Conservation (phyloP, 2,113 vertebrate species). For the Clupea harengus region DNA sequence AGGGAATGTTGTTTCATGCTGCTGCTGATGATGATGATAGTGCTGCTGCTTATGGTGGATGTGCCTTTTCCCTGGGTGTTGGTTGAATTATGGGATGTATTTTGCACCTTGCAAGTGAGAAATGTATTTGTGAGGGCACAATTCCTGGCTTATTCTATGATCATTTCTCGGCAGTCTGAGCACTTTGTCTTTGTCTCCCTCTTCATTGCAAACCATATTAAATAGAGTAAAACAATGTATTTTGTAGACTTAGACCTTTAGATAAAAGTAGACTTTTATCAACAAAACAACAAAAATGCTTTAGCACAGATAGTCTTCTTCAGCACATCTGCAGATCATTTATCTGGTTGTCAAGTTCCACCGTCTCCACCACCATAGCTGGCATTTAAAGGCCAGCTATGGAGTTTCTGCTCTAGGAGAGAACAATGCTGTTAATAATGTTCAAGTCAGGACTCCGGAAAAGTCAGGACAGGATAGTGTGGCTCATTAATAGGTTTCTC, state of each 20-base stretch:
- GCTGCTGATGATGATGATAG: not conserved
- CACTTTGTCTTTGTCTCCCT: not conserved
- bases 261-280: too few relatives aligned
- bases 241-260: not conserved
- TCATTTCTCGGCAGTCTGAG: not conserved
- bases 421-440: not conserved
- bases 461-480: not conserved
- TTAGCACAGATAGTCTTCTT: not conserved
- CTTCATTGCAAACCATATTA: not conserved
- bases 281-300: not conserved
- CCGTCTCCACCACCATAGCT: not conserved
- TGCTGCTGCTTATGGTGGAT: not conserved
- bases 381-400: not conserved
- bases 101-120: not conserved
- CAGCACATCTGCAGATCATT: not conserved
- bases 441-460: not conserved
- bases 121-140: not conserved
- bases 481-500: not conserved
- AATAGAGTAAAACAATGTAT: not conserved
- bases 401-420: not conserved
- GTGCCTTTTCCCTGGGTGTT: not conserved
- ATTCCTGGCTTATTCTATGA: not conserved
- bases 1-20: not conserved
- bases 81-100: not conserved
- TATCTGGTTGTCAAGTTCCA: not conserved